Percentiles rank a stretch among this genome's conserved stretches.
These are phyloP conservation scores for Helicoverpa zea DNA, from an alignment of 1,140 invertebrate genomes.

Conservation along the genomic window DNA sequence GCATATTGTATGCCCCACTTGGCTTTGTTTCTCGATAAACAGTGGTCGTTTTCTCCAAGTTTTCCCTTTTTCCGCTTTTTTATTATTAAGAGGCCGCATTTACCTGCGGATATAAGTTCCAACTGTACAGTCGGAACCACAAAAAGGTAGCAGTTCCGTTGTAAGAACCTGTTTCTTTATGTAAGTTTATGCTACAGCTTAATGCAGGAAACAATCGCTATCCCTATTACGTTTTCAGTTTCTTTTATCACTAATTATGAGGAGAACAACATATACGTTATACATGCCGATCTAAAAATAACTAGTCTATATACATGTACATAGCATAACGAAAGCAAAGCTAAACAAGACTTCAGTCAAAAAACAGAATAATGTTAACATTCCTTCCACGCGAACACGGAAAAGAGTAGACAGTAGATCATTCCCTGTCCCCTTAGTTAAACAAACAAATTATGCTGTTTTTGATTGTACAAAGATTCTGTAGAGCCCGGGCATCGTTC, in stretches of 20 bases:
- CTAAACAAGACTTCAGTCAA: constrained; percentile 1
- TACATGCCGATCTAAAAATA: too few relatives aligned
- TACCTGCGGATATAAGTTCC: constrained; percentile 74
- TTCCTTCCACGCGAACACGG: constrained; percentile 38
- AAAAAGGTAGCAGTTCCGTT: constrained; percentile 52
- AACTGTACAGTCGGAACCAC: constrained; percentile 60
- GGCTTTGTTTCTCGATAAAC: constrained; percentile 81
- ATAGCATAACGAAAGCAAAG: constrained; percentile 1
- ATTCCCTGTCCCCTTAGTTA: constrained; percentile 49
- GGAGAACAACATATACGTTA: too few relatives aligned
- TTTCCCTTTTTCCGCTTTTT: constrained; percentile 79
- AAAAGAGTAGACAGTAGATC: constrained; percentile 41
- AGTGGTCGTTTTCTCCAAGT: constrained; percentile 71
- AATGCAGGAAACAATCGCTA: not conserved
- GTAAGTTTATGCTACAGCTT: constrained; percentile 11
- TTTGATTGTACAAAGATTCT: constrained; percentile 69
- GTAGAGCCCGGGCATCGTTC: constrained; percentile 60
- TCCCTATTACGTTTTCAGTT: not conserved
- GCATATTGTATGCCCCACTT: constrained; percentile 78
- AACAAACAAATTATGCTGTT: constrained; percentile 60
- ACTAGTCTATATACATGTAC: not conserved
- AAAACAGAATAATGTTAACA: constrained; percentile 36
- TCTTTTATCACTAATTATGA: not conserved
- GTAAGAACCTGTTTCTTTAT: constrained; percentile 30
- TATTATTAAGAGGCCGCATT: constrained; percentile 78